Evolutionary conservation across 92 coral and sea anemone species (phyloP), one percentile per base, ranked within the genome.

Genomic region (Scolanthus callimorphus): DNA sequence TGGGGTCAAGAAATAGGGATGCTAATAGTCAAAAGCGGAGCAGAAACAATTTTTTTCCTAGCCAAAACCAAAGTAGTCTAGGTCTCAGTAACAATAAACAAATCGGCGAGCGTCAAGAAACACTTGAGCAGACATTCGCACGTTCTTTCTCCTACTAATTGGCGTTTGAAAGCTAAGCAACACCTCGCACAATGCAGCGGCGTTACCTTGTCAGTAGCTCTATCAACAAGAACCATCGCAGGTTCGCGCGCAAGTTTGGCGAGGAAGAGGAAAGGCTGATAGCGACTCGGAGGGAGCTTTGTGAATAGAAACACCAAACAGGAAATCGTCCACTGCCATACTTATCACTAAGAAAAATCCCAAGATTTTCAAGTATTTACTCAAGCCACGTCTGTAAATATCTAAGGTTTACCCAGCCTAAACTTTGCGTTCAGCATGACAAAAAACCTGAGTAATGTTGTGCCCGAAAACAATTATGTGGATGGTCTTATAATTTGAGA

Each of bases 241-340:
- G 41, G 41, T 15, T 39, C 22, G n/a, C n/a, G 3, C 55, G 27
- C 25, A 13, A 31, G 58, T 29, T 27, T 46, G 20, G 21, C 17
- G 49, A 30, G 19, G 43, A 6, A 43, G 46, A 44, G 51, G 39
- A 60, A 60, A 60, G 27, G 66, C n/a, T n/a, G n/a, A 57, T 26
- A 71, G 71, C 70, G 78, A 78, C 74, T 57, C 80, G 58, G 68
- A 69, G 63, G 83, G n/a, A n/a, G n/a, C n/a, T n/a, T n/a, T n/a
- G n/a, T n/a, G n/a, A n/a, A n/a, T n/a, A 49, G 70, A 62, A 66
- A 54, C 43, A 34, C 29, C 52, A 66, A 83, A 88, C 96, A 88
- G 96, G 96, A 88, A 88, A 85, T 78, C 60, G 62, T 62, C 83
- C 50, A 61, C 74, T 82, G 96, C 79, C 96, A 78, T 59, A 67